These are phyloP conservation scores for Lingula anatina DNA, from an alignment of 2,888 invertebrate genomes.

Conservation along the genomic window DNA sequence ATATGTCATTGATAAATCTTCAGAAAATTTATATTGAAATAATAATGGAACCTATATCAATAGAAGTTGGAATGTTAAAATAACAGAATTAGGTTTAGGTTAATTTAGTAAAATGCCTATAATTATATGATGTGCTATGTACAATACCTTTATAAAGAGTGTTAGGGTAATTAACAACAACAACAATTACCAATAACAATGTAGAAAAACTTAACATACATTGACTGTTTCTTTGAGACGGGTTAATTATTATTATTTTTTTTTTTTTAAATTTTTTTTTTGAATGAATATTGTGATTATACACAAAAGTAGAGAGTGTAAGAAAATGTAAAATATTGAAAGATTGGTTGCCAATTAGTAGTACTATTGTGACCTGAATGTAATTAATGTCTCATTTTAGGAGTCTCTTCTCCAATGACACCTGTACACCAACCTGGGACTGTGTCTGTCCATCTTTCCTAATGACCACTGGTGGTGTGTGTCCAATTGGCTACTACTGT, in stretches of 20 bases:
- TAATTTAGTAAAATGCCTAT: too few species aligned
- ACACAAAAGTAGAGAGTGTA: too few species aligned
- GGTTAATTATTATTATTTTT: too few species aligned
- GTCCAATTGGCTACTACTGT: constrained; percentile 39
- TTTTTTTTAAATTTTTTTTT: background rate
- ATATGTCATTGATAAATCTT: background rate
- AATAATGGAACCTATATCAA: too few species aligned
- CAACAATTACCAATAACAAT: too few species aligned
- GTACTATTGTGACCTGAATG: background rate
- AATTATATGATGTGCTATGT: too few species aligned
- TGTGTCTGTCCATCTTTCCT: constrained; percentile 41
- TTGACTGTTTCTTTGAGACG: too few species aligned
- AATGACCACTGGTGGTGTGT: constrained; percentile 38
- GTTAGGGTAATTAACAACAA: too few species aligned
- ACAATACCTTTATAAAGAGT: too few species aligned
- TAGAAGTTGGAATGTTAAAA: background rate
- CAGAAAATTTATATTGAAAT: background rate
- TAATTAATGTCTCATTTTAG: constrained; percentile 13
- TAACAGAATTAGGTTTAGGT: too few species aligned
- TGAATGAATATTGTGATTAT: background rate
- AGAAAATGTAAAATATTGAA: background rate
- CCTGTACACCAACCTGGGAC: constrained; percentile 44
- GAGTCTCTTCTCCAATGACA: constrained; percentile 35
- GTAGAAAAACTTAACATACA: too few species aligned
- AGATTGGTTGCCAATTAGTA: background rate